Conservation (phyloP, 2,888 invertebrate species). For the Pristionchus fissidentatus region DNA sequence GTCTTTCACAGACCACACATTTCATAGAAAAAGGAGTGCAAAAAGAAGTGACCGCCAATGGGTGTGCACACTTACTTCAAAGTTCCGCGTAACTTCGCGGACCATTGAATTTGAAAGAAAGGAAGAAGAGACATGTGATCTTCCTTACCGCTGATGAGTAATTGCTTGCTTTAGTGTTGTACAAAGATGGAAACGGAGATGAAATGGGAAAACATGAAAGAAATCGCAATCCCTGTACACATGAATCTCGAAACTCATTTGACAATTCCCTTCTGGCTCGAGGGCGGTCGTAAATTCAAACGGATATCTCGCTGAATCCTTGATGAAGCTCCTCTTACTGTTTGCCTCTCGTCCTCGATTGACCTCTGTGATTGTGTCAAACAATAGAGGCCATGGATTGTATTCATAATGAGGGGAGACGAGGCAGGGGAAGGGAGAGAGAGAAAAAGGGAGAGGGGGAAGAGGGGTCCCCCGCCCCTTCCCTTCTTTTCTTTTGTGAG, state of each 20-base stretch:
- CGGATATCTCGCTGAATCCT: not conserved
- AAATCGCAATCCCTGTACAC: no score
- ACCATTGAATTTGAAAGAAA: not conserved
- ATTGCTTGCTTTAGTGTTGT: no score
- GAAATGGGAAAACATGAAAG: no score
- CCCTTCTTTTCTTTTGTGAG: no score
- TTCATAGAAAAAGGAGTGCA: not conserved
- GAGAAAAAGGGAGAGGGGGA: not conserved
- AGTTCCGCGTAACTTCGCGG: conserved; percentile 2
- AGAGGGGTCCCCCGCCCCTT: not conserved
- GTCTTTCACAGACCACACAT: conserved; percentile 41
- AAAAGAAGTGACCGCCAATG: conserved; percentile 27
- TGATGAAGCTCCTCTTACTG: not conserved
- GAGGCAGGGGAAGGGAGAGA: no score
- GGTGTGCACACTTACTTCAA: not conserved
- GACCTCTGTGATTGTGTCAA: conserved; percentile 15
- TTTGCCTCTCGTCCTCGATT: not conserved
- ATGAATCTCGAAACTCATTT: not conserved
- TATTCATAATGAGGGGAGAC: conserved; percentile 36
- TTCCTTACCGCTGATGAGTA: no score
- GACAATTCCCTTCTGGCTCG: no score
- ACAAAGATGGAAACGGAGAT: no score
- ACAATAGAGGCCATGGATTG: conserved; percentile 27
- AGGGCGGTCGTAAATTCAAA: not conserved
- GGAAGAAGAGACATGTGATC: no score